Percentiles rank a stretch among this genome's conserved stretches.
phyloP scores from a whole-genome alignment of 2,797 vertebrate species.

The Myotis pilosus region DNA sequence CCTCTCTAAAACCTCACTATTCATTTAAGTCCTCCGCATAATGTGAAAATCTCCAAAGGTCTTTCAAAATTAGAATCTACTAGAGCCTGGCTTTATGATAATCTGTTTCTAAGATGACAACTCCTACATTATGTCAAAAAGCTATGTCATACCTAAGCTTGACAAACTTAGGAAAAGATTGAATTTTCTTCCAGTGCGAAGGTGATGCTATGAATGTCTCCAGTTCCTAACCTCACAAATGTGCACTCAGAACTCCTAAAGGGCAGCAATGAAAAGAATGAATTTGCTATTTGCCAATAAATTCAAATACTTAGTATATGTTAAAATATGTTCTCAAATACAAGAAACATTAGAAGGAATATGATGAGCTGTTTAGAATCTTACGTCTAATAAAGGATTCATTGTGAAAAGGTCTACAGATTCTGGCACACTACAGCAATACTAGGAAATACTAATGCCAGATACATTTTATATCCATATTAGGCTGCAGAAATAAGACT shows the following conservation, averaged over 20 bases:
- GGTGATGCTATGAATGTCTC: conserved; percentile 23
- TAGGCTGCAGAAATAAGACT: conserved; percentile 81
- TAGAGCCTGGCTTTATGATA: not conserved
- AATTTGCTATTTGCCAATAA: conserved; percentile 56
- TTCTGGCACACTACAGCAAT: conserved; percentile 78
- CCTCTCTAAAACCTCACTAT: not conserved
- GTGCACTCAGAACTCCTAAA: conserved; percentile 3
- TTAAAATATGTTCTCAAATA: conserved; percentile 55
- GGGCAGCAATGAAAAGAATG: not conserved
- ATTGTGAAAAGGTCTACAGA: conserved; percentile 76
- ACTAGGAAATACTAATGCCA: conserved; percentile 72
- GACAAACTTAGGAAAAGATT: not conserved
- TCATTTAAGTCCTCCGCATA: not conserved
- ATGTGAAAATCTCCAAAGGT: not conserved
- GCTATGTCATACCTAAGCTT: not conserved
- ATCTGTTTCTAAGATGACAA: conserved; percentile 17
- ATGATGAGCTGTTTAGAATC: conserved; percentile 74
- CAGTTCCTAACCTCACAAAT: not conserved
- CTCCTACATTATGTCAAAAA: not conserved
- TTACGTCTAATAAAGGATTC: conserved; percentile 78
- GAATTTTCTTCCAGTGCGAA: not conserved
- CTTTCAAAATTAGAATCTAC: not conserved
- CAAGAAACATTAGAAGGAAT: conserved; percentile 62
- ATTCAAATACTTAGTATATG: conserved; percentile 41
- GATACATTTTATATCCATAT: conserved; percentile 86